Conservation (phyloP, 2,888 invertebrate species). For the Hecatera dysodea region DNA sequence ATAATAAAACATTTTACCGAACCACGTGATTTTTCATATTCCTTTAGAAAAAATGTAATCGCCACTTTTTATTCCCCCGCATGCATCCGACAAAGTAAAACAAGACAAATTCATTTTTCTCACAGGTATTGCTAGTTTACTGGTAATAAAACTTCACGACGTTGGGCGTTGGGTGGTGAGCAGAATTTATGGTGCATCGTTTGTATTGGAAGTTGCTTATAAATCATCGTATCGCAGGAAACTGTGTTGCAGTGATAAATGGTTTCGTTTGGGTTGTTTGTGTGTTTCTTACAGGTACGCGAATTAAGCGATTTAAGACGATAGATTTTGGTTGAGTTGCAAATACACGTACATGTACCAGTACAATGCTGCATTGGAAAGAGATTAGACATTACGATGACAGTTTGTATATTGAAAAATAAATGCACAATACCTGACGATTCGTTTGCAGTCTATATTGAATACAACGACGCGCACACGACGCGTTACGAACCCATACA, state of each 20-base stretch:
- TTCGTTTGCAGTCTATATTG: too few species aligned
- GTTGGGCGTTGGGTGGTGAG: slow-evolving; percentile 54
- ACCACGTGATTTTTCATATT: slow-evolving; percentile 1
- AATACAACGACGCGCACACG: too few species aligned
- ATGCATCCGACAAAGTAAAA: slow-evolving; percentile 38
- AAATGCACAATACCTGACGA: too few species aligned
- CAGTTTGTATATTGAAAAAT: too few species aligned
- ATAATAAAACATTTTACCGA: slow-evolving; percentile 9
- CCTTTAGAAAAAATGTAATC: slow-evolving; percentile 36
- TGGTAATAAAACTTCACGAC: slow-evolving; percentile 70
- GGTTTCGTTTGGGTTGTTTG: background rate
- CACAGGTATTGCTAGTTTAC: slow-evolving; percentile 65
- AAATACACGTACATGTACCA: too few species aligned
- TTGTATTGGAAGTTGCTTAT: slow-evolving; percentile 52
- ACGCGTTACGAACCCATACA: too few species aligned
- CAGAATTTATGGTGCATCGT: slow-evolving; percentile 64
- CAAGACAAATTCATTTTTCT: slow-evolving; percentile 70
- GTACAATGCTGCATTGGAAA: too few species aligned
- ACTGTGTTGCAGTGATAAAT: slow-evolving; percentile 52
- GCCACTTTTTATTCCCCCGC: slow-evolving; percentile 27
- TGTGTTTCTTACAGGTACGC: background rate
- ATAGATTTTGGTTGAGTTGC: too few species aligned
- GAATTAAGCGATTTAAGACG: background rate
- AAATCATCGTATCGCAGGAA: slow-evolving; percentile 60
- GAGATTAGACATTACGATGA: too few species aligned